These are phyloP conservation scores for Linepithema humile DNA, from an alignment of 1,140 invertebrate species.

Conservation along the genomic window DNA sequence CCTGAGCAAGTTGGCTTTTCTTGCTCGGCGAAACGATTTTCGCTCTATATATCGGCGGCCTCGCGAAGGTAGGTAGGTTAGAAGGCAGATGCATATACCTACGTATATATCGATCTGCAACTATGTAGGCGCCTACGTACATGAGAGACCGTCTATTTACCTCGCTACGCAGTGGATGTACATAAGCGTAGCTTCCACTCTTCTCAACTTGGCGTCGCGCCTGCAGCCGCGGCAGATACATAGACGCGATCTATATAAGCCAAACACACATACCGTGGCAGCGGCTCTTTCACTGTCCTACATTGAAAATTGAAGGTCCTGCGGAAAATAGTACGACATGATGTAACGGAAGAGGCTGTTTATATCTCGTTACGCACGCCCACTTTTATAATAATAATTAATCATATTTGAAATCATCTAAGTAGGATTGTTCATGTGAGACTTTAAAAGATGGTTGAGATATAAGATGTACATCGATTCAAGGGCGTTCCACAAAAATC, in stretches of 20 bases:
- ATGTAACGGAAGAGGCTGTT: conserved; percentile 12
- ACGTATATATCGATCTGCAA: conserved; percentile 55
- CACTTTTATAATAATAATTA: background rate
- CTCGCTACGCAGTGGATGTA: conserved; percentile 51
- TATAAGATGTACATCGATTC: background rate
- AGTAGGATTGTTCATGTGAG: background rate
- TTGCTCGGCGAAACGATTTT: conserved; percentile 63
- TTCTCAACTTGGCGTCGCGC: conserved; percentile 67
- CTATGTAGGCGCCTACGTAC: conserved; percentile 42
- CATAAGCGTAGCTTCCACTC: conserved; percentile 60
- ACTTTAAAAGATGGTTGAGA: background rate
- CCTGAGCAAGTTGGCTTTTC: conserved; percentile 43
- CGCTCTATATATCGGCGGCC: conserved; percentile 59
- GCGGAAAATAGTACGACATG: conserved; percentile 48
- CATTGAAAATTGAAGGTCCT: conserved; percentile 60
- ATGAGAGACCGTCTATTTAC: conserved; percentile 35
- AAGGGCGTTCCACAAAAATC: background rate
- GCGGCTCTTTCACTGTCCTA: conserved; percentile 51
- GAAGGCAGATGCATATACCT: conserved; percentile 49
- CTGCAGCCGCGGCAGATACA: conserved; percentile 60
- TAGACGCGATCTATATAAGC: conserved; percentile 44
- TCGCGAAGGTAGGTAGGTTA: conserved; percentile 61
- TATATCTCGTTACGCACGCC: background rate
- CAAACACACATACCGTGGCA: background rate
- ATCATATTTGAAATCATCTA: background rate